Evolutionary conservation across 92 coral and sea anemone species (phyloP).

Genomic region (Porites cylindrica): DNA sequence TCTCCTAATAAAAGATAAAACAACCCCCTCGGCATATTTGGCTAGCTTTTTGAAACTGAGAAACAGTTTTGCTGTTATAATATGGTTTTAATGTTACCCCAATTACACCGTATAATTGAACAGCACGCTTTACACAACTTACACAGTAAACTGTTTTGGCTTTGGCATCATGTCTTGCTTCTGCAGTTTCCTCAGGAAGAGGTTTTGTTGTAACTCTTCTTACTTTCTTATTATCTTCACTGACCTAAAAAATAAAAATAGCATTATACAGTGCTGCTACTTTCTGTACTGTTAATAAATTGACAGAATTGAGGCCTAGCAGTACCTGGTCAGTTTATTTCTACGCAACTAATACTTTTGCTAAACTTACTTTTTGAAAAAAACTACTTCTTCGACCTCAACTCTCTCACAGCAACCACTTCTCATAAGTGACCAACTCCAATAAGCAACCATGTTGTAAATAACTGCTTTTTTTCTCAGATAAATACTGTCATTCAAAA

Average conservation of each 20-base stretch:
- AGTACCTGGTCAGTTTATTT: too few species aligned
- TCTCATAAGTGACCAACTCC: background rate
- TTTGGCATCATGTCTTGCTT: conserved; percentile 69
- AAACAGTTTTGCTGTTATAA: too few species aligned
- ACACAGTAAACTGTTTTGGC: conserved; percentile 90
- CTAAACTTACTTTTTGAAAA: too few species aligned
- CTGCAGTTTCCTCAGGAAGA: conserved; percentile 72
- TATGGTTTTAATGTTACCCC: too few species aligned
- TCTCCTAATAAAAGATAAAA: too few species aligned
- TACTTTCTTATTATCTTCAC: conserved; percentile 85
- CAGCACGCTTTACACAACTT: conserved; percentile 23
- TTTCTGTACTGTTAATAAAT: background rate
- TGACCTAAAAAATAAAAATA: conserved; percentile 55
- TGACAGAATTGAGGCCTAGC: too few species aligned
- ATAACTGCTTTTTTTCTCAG: too few species aligned
- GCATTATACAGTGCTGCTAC: background rate
- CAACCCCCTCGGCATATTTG: too few species aligned
- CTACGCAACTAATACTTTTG: too few species aligned
- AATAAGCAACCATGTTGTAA: background rate
- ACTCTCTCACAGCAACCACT: background rate
- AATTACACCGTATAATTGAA: background rate
- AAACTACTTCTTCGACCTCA: background rate
- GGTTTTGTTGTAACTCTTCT: conserved; percentile 72
- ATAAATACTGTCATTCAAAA: too few species aligned
- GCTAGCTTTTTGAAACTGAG: too few species aligned